Evolutionary conservation across 2,888 invertebrate genomes (phyloP).

Genomic region (Dynastes tityus): DNA sequence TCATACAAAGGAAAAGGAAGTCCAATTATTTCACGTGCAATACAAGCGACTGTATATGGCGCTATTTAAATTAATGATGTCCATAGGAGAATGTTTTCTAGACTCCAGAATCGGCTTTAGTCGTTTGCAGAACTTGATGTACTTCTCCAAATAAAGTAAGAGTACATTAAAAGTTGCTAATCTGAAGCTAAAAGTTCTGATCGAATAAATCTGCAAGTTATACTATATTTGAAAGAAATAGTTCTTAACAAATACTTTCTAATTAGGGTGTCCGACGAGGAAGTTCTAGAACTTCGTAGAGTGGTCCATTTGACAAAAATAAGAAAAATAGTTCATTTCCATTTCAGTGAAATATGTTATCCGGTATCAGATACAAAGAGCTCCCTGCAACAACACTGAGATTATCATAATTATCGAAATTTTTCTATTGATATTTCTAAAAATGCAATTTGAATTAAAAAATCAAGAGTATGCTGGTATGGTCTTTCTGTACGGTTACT

Average conservation of each 20-base stretch:
- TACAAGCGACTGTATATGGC: constrained; percentile 3
- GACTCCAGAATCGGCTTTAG: background rate
- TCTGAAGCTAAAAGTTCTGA: too few relatives aligned
- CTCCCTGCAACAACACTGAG: background rate
- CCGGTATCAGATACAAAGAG: background rate
- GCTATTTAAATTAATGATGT: constrained; percentile 31
- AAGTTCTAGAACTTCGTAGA: too few relatives aligned
- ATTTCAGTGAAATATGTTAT: too few relatives aligned
- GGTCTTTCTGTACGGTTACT: background rate
- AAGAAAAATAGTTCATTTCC: too few relatives aligned
- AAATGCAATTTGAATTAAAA: background rate
- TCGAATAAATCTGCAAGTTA: too few relatives aligned
- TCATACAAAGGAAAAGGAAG: constrained; percentile 26
- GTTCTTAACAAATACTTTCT: too few relatives aligned
- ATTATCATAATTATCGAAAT: background rate
- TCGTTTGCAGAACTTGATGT: too few relatives aligned
- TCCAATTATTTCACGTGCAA: constrained; percentile 5
- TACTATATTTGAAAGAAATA: too few relatives aligned
- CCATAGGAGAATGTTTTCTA: constrained; percentile 30
- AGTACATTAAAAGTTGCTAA: too few relatives aligned
- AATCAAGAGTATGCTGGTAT: background rate
- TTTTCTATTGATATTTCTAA: background rate
- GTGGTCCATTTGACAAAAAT: too few relatives aligned
- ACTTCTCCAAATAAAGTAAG: too few relatives aligned
- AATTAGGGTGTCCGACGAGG: too few relatives aligned